Evolutionary conservation across 2,797 vertebrate species (phyloP), one percentile per base, ranked within the genome.

Genomic region (Sebastes iracundus): DNA sequence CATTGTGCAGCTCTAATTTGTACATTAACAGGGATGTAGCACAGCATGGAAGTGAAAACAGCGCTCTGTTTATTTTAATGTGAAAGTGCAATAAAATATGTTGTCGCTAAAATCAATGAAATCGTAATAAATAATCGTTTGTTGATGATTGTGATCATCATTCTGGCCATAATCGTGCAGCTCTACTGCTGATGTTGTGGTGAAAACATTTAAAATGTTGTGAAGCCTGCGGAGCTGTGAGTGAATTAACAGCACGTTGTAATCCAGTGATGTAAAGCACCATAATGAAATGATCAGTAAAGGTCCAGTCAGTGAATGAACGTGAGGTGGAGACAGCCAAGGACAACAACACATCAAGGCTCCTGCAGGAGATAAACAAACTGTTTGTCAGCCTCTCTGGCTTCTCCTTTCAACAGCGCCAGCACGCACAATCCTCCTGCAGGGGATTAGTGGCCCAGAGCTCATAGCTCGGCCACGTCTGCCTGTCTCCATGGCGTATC

Each of bases 401-500:
- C 65, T 81, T 65, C 73, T 87, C 56, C 77, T 83, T 84, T 70
- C 59, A 77, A 55, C 25, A 25, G 62, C 72, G 80, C 82, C 85
- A 84, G 38, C 55, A 63, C 12, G 35, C 25, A 59, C 60, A 73
- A 8, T 80, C 72, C 61, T 76, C 75, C 80, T 73, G 82, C 84
- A 52, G 53, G 53, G 75, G 60, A 66, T 83, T 42, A 66, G 72
- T 23, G 63, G 73, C 65, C 33, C 79, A 49, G 79, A 49, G 79
- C 91, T 87, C 89, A 90, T 94, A 91, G 89, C 86, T 95, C 68
- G 71, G 90, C 92, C 62, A 56, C 83, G 89, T 67, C 81, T 85
- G 84, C 83, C 69, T 20, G 90, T 94, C 92, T 90, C 94, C 92
- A 90, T 92, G 92, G 93, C 72, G 56, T 85, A 81, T 92, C 86